phyloP scores from a whole-genome alignment of 2,113 vertebrate species.

The Lagopus muta region DNA sequence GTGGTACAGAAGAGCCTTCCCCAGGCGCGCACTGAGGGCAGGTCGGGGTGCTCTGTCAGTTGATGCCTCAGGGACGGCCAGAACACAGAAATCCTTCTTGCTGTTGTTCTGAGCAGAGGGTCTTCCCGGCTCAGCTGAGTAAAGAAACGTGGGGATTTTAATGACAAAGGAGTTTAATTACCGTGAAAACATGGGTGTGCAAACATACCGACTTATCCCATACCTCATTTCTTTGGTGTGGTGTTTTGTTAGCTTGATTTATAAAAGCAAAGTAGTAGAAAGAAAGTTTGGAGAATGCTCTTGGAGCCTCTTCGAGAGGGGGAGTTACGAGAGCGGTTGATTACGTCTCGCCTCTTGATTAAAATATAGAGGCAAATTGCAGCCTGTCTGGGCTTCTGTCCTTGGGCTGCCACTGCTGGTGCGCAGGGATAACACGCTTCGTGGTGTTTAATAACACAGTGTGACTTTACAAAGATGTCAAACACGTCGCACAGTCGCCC shows the following conservation, averaged over 20 bases:
- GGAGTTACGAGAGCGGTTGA: not conserved
- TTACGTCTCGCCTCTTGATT: not conserved
- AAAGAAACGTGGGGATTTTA: not conserved
- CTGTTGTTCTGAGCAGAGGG: not conserved
- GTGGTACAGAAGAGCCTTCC: not conserved
- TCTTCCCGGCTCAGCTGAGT: not conserved
- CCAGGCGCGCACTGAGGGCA: fast-evolving
- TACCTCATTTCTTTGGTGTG: not conserved
- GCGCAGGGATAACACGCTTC: not conserved
- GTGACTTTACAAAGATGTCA: fast-evolving
- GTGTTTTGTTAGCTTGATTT: not conserved
- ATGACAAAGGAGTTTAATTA: not conserved
- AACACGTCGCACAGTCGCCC: fast-evolving
- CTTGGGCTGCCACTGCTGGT: not conserved
- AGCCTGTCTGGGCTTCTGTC: not conserved
- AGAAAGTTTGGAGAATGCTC: not conserved
- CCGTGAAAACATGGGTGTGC: not conserved
- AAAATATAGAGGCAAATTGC: not conserved
- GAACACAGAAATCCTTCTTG: not conserved
- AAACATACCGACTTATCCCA: not conserved
- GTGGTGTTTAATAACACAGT: fast-evolving
- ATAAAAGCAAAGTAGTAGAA: not conserved
- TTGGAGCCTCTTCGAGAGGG: not conserved
- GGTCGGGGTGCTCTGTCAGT: not conserved
- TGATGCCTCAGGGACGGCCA: fast-evolving